Evolutionary conservation across 2,113 vertebrate species (phyloP), one percentile per base, ranked within the genome.

Genomic region (Myrmecobius fasciatus): DNA sequence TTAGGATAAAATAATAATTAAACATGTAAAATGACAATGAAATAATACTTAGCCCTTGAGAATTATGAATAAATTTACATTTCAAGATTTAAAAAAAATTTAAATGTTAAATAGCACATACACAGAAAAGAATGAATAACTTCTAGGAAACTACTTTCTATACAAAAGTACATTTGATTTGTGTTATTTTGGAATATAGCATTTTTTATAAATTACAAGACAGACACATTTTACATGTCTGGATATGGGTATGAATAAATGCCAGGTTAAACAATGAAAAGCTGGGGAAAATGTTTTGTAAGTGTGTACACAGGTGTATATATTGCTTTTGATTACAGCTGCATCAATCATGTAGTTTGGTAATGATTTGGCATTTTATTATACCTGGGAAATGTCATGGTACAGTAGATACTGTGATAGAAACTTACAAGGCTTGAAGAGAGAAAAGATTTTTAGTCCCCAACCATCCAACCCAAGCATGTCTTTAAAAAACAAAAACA

Each of bases 341-440:
- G 96, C 94, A 98, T 98, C 97, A 98, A 97, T 97, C 98, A 97
- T 91, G 96, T 93, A 52, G 92, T 97, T 95, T 98, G 95, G 94
- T 95, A 94, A 43, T 96, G 97, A 93, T 94, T 92, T 95, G 97
- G 98, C 97, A 98, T 97, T 97, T 97, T 97, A 97, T 98, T 97
- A 97, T 93, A 92, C 92, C 97, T 97, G 90, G 94, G 95, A 98
- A 98, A 98, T 97, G 97, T 60, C 97, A 96, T 48, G 92, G 96
- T 97, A 95, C 88, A 95, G 92, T 89, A 95, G 97, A 97, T 94
- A 97, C 94, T 88, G 97, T 96, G 96, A 96, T 25, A 56, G 95
- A 83, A 97, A 96, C 53, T 92, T 96, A 96, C n/a, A 94, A 94
- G 96, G 95, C 94, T 91, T 95, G 91, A 94, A 97, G 98, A 97